A percentile compares a stretch with the other conserved stretches of the same genome.
These are phyloP conservation scores for Sinodicranocentrus sp. DNA, from an alignment of 2,888 invertebrate species.

Conservation along the genomic window DNA sequence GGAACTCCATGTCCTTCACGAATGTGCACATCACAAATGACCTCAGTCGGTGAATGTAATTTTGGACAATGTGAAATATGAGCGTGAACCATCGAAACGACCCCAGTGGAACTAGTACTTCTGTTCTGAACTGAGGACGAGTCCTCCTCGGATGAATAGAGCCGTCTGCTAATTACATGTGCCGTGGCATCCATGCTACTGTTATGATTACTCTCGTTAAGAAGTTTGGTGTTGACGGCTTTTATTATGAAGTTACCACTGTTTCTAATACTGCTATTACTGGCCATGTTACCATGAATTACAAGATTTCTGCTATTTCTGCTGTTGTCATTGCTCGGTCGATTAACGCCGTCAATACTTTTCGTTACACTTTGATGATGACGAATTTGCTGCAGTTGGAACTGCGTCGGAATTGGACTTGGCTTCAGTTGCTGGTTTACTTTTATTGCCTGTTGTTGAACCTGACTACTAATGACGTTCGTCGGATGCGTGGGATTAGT, in stretches of 20 bases:
- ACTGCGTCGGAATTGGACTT: constrained; percentile 23
- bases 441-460: constrained; percentile 25
- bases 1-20: constrained; percentile 74
- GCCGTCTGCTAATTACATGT: constrained; percentile 25
- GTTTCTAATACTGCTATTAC: constrained; percentile 26
- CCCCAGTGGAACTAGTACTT: constrained; percentile 65
- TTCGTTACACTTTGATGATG: constrained; percentile 26
- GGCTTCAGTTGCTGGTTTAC: constrained; percentile 24
- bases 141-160: constrained; percentile 53
- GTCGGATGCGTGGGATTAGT: constrained; percentile 38
- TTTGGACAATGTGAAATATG: constrained; percentile 76
- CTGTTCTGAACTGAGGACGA: constrained; percentile 43
- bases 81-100: constrained; percentile 74
- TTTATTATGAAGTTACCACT: constrained; percentile 6
- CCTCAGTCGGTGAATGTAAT: constrained; percentile 72
- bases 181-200: constrained; percentile 7
- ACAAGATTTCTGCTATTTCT: constrained; percentile 8
- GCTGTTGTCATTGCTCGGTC: constrained; percentile 7
- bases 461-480: constrained; percentile 25
- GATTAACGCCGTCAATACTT: constrained; percentile 5
- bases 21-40: constrained; percentile 76
- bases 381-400: constrained; percentile 53
- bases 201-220: constrained; percentile 19
- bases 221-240: constrained; percentile 20
- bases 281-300: constrained; percentile 18